phyloP scores from a whole-genome alignment of 2,888 invertebrate genomes.

The Macrosoma leucophasiata region DNA sequence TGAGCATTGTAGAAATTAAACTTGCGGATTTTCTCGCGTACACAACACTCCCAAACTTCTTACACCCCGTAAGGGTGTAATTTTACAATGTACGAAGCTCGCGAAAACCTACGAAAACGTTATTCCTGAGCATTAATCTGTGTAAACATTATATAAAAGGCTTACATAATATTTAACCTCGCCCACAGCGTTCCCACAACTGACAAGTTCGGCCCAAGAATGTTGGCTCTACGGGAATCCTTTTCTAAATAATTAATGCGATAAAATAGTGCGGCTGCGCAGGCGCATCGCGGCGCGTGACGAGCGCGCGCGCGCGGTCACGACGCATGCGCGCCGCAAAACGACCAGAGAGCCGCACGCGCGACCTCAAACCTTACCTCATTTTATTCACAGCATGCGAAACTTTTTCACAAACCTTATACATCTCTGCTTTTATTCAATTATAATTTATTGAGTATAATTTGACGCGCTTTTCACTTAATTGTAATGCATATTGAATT shows the following conservation, averaged over 20 bases:
- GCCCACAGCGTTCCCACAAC: conserved; percentile 47
- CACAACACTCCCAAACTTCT: no score
- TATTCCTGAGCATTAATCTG: no score
- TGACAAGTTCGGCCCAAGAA: conserved; percentile 47
- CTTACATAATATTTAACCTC: conserved; percentile 20
- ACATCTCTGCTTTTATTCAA: conserved; percentile 28
- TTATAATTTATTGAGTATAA: no score
- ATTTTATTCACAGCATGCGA: conserved; percentile 9
- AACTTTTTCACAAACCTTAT: conserved; percentile 17
- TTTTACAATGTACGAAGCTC: no score
- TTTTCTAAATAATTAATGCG: conserved; percentile 75
- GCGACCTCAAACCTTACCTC: conserved; percentile 44
- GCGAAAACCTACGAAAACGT: no score
- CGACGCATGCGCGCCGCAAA: conserved; percentile 63
- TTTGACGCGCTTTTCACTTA: no score
- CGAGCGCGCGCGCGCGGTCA: conserved; percentile 68
- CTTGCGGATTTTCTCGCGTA: no score
- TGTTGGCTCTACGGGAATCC: conserved; percentile 60
- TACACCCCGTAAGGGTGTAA: no score
- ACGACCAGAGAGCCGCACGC: conserved; percentile 58
- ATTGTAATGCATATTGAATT: no score
- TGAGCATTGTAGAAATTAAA: no score
- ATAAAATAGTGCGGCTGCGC: conserved; percentile 70
- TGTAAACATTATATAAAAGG: no score
- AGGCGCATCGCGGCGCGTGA: conserved; percentile 59